Evolutionary conservation across 2,113 vertebrate genomes (phyloP), one percentile per base, ranked within the genome.

Genomic region (Oryzias melastigma): DNA sequence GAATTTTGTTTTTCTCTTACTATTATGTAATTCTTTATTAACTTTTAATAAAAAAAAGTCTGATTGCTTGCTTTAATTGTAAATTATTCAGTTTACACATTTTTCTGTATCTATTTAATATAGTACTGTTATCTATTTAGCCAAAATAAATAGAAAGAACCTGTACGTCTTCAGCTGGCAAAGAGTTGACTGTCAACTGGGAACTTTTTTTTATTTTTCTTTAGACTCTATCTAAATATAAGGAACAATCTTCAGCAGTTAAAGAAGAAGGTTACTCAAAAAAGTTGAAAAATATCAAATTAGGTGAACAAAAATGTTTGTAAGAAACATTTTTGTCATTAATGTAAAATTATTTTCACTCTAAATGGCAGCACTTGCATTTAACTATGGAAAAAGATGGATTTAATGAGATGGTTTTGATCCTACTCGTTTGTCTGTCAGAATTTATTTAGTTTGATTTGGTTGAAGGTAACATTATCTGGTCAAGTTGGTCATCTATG

Each of bases 401-500:
- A 44, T 52, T 61, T 77, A 66, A 48, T 27, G 35, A 45, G 18
- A 25, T 25, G 7, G 52, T 73, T 55, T n/a, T 53, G 47, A 73
- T 71, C 65, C 51, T 50, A 52, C 18, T 5, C 47, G 1, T 54
- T 20, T 56, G 24, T 73, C 24, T 52, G 14, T 62, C 20, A 49
- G 19, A 42, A 40, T 42, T 50, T 56, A 17, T 62, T 63, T 17
- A 62, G 18, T n/a, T 49, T 29, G 17, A 54, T 70, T 18, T 42
- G 7, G 24, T 53, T 55, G 35, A 29, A 40, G 8, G 4, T 56
- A 45, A 41, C 27, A 55, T 27, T 35, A 62, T 45, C 13, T 54
- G 29, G 18, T 6, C 51, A 5, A 40, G 3, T 3, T 17, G 24
- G 40, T 45, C n/a, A 50, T n/a, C 13, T 53, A 42, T 16, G 20